phyloP scores from a whole-genome alignment of 1,140 invertebrate species.

The Aethina tumida region DNA sequence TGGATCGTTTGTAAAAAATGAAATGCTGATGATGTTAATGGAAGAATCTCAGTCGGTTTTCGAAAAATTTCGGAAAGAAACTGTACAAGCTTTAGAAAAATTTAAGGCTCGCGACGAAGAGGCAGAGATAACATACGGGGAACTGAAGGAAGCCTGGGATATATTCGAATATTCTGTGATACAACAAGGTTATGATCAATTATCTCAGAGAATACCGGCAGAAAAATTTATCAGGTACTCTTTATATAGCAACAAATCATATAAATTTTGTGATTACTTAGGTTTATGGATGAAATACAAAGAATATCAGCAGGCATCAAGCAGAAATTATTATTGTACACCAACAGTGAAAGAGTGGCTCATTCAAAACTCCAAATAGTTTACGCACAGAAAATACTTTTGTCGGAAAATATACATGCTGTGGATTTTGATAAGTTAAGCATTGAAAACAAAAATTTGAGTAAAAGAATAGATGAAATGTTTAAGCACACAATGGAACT shows the following conservation, averaged over 20 bases:
- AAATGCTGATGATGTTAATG: conserved; percentile 25
- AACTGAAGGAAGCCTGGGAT: conserved; percentile 24
- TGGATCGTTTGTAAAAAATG: too few relatives aligned
- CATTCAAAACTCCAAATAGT: too few relatives aligned
- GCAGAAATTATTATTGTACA: too few relatives aligned
- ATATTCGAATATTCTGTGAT: conserved; percentile 35
- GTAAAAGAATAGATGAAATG: conserved; percentile 35
- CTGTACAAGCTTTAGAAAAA: conserved; percentile 19
- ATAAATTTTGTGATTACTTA: conserved; percentile 16
- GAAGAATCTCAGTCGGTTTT: conserved; percentile 23
- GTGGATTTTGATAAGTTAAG: conserved; percentile 40
- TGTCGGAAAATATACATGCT: conserved; percentile 34
- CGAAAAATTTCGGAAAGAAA: conserved; percentile 19
- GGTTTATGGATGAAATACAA: conserved; percentile 21
- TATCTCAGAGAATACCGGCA: conserved; percentile 36
- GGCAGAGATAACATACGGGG: conserved; percentile 24
- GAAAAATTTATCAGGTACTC: too few relatives aligned
- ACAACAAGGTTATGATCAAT: conserved; percentile 26
- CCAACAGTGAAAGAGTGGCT: conserved; percentile 36
- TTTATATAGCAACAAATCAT: too few relatives aligned
- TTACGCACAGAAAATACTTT: too few relatives aligned
- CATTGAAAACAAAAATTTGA: conserved; percentile 37
- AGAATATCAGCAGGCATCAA: conserved; percentile 30
- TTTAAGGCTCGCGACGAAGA: conserved; percentile 34
- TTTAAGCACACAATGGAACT: conserved; percentile 32